Base-by-base conservation (phyloP, 2,888 invertebrate genomes). In the Eupithecia pulchellata region DNA sequence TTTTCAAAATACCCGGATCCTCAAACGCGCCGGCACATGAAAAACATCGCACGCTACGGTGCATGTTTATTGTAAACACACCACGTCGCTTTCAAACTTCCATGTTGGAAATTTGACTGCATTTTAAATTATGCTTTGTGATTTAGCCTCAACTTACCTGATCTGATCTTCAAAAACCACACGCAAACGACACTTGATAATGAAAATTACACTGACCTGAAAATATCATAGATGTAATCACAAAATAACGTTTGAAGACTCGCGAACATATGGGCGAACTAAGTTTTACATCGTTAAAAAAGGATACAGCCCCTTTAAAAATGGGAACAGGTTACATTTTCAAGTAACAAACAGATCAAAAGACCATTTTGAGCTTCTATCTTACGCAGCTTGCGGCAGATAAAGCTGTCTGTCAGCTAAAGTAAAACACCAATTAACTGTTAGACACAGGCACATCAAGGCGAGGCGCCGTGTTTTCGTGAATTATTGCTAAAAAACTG, bases 371-470 rank as follows among this genome's bases (percentile, higher is more conserved):
- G n/a, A 63, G 84, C 89, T 88, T 81, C 90, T 80, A 84, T 78
- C 86, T 88, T 90, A 90, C 89, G 89, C 66, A 69, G 58, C 30
- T 58, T 71, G 69, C 72, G 71, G 75, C 73, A 76, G 81, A 79
- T 75, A 66, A 73, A 47, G 73, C 42, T 9, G 74, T 81, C 82
- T 82, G 81, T 82, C 82, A 81, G 78, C 83, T 84, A 80, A 81
- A 78, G 80, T 85, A 86, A 90, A 90, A 89, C 87, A 89, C 84
- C 87, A 91, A 92, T 91, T 91, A 91, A 87, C 83, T 81, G 77
- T 68, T 74, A 68, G 74, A 81, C 85, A 87, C 88, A 88, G 81
- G 79, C 85, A 20, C 61, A 32, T 32, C 85, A 86, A 85, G 34
- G 52, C 32, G 47, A 52, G 87, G 87, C 88, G 88, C 87, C 87